These are phyloP conservation scores for Caenorhabditis sp. DNA, from an alignment of 2,888 invertebrate species.

Conservation along the genomic window DNA sequence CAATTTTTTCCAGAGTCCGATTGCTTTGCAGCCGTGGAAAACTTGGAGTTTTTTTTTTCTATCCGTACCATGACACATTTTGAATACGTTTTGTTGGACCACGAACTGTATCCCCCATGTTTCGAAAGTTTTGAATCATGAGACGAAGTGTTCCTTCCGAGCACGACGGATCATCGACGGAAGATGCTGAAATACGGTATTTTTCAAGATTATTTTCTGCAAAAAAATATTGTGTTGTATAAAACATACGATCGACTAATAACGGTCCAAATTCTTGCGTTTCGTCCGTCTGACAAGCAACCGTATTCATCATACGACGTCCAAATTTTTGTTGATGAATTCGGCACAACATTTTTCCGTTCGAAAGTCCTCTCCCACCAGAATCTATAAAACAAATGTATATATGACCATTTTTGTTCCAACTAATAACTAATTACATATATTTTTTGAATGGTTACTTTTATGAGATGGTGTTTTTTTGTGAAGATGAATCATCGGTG, in stretches of 20 bases:
- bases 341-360: not conserved
- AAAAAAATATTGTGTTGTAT: not conserved
- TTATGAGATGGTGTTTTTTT: not conserved
- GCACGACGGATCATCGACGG: slow-evolving; percentile 18
- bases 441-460: too few species aligned
- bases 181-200: not conserved
- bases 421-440: too few species aligned
- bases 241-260: not conserved
- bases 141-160: slow-evolving; percentile 92
- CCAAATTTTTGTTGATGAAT: not conserved
- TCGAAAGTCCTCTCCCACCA: not conserved
- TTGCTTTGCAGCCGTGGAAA: too few species aligned
- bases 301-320: slow-evolving; percentile 8
- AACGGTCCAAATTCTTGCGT: slow-evolving; percentile 21
- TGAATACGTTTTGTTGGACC: slow-evolving; percentile 92
- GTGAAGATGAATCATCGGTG: not conserved
- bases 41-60: too few species aligned
- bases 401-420: too few species aligned
- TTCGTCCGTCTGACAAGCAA: slow-evolving; percentile 41
- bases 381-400: not conserved
- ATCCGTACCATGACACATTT: slow-evolving; percentile 85
- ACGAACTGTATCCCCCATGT: slow-evolving; percentile 82
- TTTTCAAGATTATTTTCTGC: not conserved
- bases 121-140: slow-evolving; percentile 86
- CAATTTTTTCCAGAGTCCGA: not conserved